These are phyloP conservation scores for Tipula lateralis DNA, from an alignment of 2,888 invertebrate genomes.

Conservation along the genomic window DNA sequence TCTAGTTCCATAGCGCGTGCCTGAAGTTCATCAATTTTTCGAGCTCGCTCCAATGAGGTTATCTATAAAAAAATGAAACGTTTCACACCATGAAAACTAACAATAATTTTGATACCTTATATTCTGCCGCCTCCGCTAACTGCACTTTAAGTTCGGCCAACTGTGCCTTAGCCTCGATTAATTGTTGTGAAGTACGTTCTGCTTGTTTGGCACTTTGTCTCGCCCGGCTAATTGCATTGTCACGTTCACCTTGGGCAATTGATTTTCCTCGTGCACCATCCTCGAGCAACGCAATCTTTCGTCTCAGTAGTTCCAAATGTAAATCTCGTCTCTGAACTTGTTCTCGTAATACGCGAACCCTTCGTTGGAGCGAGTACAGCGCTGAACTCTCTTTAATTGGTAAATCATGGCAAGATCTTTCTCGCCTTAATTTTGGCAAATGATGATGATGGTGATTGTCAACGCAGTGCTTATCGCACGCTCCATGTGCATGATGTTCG, in stretches of 20 bases:
- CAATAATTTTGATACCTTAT: conserved; percentile 57
- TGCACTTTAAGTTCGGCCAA: conserved; percentile 80
- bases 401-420: conserved; percentile 74
- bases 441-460: conserved; percentile 38
- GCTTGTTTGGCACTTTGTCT: conserved; percentile 79
- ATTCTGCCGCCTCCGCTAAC: conserved; percentile 78
- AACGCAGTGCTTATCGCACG: conserved; percentile 40
- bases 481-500: conserved; percentile 40
- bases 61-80: no score
- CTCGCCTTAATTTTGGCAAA: conserved; percentile 63
- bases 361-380: conserved; percentile 84
- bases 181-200: conserved; percentile 73
- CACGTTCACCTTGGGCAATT: conserved; percentile 55
- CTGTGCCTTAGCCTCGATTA: conserved; percentile 76
- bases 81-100: background rate
- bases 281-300: conserved; percentile 81
- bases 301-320: conserved; percentile 80
- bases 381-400: conserved; percentile 78
- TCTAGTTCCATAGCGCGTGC: conserved; percentile 77
- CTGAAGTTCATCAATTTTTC: conserved; percentile 79
- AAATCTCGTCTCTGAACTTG: conserved; percentile 88
- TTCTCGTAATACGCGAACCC: conserved; percentile 79
- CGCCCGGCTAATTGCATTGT: conserved; percentile 62
- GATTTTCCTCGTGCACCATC: conserved; percentile 62
- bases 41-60: conserved; percentile 72